A percentile compares a stretch with the other conserved stretches of the same genome.
Conservation (phyloP, 2,113 vertebrate genomes). For the Todiramphus chloris region DNA sequence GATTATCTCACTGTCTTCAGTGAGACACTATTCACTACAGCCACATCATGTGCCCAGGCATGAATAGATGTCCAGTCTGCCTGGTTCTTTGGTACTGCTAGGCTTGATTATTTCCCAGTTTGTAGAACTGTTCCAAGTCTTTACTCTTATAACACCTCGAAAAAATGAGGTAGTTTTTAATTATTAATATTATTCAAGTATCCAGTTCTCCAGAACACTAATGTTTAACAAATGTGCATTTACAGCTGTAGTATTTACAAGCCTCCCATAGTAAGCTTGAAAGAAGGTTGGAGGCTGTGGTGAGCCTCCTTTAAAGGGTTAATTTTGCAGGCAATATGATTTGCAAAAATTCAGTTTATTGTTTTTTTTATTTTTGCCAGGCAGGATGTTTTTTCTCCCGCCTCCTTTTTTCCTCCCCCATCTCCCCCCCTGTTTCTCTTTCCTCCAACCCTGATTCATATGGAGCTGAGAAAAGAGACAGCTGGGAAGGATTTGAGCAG, state of each 20-base stretch:
- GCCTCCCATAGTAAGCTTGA: not conserved
- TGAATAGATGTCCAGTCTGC: not conserved
- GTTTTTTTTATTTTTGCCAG: not conserved
- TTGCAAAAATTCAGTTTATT: not conserved
- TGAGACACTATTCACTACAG: accelerated
- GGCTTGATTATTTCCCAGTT: not conserved
- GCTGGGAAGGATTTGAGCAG: constrained; percentile 8
- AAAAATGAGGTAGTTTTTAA: not conserved
- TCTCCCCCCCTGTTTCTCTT: not conserved
- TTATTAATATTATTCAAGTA: not conserved
- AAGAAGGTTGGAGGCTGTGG: accelerated
- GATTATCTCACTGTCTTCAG: not conserved
- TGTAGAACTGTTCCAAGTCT: not conserved
- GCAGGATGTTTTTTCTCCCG: not conserved
- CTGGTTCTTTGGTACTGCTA: not conserved
- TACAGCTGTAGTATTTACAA: not conserved
- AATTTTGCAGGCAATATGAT: not conserved
- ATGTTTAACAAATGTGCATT: not conserved
- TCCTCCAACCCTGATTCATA: not conserved
- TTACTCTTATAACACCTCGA: not conserved
- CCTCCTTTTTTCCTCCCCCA: not conserved
- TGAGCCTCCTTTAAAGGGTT: not conserved
- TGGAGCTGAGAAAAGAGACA: constrained; percentile 41
- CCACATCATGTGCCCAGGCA: not conserved
- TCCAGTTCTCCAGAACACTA: not conserved